Base-by-base conservation (phyloP, 2,797 vertebrate genomes). In the Pyrocephalus nanus region DNA sequence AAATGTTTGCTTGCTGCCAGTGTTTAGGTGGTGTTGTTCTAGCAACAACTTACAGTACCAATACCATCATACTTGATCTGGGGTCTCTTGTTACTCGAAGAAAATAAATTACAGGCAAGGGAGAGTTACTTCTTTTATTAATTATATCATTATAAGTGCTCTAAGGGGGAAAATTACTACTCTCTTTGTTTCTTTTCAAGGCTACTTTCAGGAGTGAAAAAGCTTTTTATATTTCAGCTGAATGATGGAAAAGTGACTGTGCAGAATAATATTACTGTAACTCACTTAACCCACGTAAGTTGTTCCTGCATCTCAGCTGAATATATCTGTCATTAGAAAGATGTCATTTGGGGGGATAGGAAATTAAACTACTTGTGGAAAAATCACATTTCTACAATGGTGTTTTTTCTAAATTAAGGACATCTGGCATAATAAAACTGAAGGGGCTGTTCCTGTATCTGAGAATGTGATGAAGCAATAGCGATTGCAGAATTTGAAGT, bases 251-350 rank as follows among this genome's bases (percentile, higher is more conserved):
- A 99, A 96, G 98, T 99, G 90, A 98, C 98, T 8, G 99, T 99
- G 61, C 98, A 99, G 96, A 99, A 98, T 81, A 98, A 99, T 69
- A 98, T 99, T 77, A 98, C 98, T 66, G 99, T 99, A 55, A 99
- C 99, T 90, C 99, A 99, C 96, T 98, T 99, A 95, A 99, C 99
- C 34, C 98, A 98, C n/a, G 99, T 99, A 97, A 98, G 99, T 98
- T 75, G 30, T 87, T 89, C 76, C 47, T 80, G 57, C 40, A 73
- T 48, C 53, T 65, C 32, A 38, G 62, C 47, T 88, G 57, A 53
- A 27, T 70, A 15, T 67, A 12, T 65, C 71, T 81, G 51, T 73
- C 40, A 50, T 47, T 73, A 90, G 54, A 75, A 86, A 75, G 42
- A 53, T 13, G 26, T 69, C 23, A 18, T 65, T 84, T 77, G 45